Base-by-base conservation (phyloP, 2,797 vertebrate species). In the Mycteria americana region DNA sequence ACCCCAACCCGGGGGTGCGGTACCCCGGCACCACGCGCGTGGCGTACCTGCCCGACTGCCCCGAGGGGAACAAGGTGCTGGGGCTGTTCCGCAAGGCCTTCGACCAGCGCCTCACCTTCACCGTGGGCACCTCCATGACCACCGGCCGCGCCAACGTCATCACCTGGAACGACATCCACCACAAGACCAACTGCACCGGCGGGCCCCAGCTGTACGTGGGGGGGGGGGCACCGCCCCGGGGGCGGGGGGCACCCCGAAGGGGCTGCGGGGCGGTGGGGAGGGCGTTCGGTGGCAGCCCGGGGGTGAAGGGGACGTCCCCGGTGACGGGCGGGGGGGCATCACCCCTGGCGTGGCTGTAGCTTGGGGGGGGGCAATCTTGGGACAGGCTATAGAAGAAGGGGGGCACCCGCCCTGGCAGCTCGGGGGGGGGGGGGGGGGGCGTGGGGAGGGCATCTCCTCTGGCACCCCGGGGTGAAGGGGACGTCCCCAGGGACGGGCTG, bases 141-240 rank as follows among this genome's bases (percentile, higher is more conserved):
- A 99, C 99, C 41, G 99, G 99, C 97, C 98, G 99, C 97, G 98
- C 99, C 96, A 99, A 99, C 70, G 99, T 99, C 98, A 99, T 99
- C 97, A 99, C 99, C 94, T 99, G 99, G 99, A 99, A 99, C 76
- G 99, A 99, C 97, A 99, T 99, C 96, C 99, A 99, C 98, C 99
- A 99, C 98, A 99, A 99, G 98, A 99, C 99, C 98, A 99, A 99
- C 97, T 98, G 99, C 98, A 99, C 98, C 97, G 99, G 99, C 45
- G 99, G 99, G 93, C 99, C 99, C 23, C 98, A 99, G 98, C 99
- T 99, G 99, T 99, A 98, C 10, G 25, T 33, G 37, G 27, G 27
- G 3, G 37, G 27, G 27, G 3, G 18, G 50, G n/a, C 22, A 59
- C n/a, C 56, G 27, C 27, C 28, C 7, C 9, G 19, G 25, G 60